Conservation (phyloP, 1,140 invertebrate species). For the Papilio helenus region DNA sequence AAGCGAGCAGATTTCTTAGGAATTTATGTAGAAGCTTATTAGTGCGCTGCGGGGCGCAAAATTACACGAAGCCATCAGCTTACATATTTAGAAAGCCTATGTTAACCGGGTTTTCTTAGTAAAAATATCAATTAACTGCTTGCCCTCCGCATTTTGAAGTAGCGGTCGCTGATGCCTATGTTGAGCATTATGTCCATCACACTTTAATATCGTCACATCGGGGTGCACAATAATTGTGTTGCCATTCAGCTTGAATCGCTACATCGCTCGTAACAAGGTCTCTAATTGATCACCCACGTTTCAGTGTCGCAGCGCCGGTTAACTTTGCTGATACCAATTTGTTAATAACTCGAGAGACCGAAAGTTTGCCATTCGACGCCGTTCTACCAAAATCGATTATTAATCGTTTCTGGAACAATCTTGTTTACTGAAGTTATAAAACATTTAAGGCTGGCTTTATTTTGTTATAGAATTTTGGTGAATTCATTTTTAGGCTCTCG, state of each 20-base stretch:
- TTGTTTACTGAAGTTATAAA: background rate
- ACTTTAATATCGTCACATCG: background rate
- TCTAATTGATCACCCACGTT: background rate
- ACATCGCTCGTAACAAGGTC: background rate
- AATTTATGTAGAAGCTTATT: background rate
- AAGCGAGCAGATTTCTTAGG: background rate
- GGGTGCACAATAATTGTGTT: background rate
- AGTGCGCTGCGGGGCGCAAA: background rate
- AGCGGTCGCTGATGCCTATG: background rate
- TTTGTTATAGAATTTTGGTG: background rate
- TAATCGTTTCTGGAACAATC: background rate
- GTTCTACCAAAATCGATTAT: background rate
- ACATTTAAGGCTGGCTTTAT: background rate
- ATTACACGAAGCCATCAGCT: background rate
- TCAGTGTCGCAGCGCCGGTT: background rate
- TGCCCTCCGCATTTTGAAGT: background rate
- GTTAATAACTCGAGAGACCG: background rate
- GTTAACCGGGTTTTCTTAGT: background rate
- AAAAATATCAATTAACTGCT: background rate
- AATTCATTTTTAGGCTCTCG: background rate
- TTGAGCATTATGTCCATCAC: background rate
- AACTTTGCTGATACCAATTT: background rate
- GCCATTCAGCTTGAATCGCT: background rate
- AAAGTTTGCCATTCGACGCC: slow-evolving; percentile 5
- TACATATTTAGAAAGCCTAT: too few species aligned